Evolutionary conservation across 2,888 invertebrate genomes (phyloP).

Genomic region (Empis livida): DNA sequence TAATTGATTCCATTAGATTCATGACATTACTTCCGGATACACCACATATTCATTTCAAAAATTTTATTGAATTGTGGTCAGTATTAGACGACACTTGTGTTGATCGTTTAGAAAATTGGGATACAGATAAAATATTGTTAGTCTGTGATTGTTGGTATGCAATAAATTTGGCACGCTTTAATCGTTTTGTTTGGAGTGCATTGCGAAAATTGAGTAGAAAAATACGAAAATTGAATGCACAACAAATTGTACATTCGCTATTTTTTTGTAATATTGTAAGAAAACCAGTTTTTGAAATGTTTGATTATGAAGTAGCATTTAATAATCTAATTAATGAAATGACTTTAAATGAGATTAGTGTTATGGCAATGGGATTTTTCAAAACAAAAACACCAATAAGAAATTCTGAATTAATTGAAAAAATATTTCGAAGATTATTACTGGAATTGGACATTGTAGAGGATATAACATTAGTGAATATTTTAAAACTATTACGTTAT

Average conservation of each 20-base stretch:
- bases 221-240: conserved; percentile 43
- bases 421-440: conserved; percentile 41
- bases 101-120: conserved; percentile 38
- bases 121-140: conserved; percentile 40
- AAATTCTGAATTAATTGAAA: conserved; percentile 36
- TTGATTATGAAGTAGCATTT: conserved; percentile 50
- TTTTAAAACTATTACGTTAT: conserved; percentile 46
- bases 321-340: conserved; percentile 41
- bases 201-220: conserved; percentile 44
- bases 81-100: conserved; percentile 53
- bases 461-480: conserved; percentile 50
- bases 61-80: conserved; percentile 52
- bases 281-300: conserved; percentile 43
- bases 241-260: conserved; percentile 52
- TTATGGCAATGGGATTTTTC: conserved; percentile 65
- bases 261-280: conserved; percentile 52
- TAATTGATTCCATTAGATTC: conserved; percentile 40
- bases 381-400: conserved; percentile 55
- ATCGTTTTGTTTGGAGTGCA: conserved; percentile 43
- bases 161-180: conserved; percentile 40
- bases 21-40: conserved; percentile 42
- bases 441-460: conserved; percentile 41
- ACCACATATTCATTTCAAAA: conserved; percentile 39
- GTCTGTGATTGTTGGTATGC: conserved; percentile 52
- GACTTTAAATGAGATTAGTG: conserved; percentile 51